Base-by-base conservation (phyloP, 2,888 invertebrate species). In the Mylabris sibirica region DNA sequence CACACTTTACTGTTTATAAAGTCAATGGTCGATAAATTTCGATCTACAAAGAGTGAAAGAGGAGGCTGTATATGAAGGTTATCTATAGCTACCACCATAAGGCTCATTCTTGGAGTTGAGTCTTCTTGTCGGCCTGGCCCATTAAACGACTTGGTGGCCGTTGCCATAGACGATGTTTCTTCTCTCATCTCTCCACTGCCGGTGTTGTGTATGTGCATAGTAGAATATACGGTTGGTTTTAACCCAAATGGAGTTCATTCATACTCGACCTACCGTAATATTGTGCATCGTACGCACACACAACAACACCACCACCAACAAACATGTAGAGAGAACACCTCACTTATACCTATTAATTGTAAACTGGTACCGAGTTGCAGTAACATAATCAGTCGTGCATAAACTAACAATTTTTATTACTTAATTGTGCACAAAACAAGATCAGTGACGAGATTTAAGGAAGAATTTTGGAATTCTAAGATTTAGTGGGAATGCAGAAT, bases 161-260 rank as follows among this genome's bases (percentile, higher is more conserved):
- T 72, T 72, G 44, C 30, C 8, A 8, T 30, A 4, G 30, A 30
- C 8, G 30, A n/a, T 30, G 8, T 30, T 30, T 30, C 30, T 30
- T 44, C 17, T 44, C 49, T 49, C 20, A 20, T 20, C 49, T 30
- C 30, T 30, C 30, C 8, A 30, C 30, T 8, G 8, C 8, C 30
- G 4, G 5, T 30, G 5, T 30, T 30, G 8, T 4, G 5, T 8
- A 8, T 30, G 30, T 30, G 8, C 8, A 30, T 30, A 30, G 30
- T 30, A 30, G 30, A 30, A 30, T 49, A 49, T 67, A 66, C 73
- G 38, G 65, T 72, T 30, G 30, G 30, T 30, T 69, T 49, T 76
- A 74, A 74, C 74, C 74, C 72, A 76, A 73, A 76, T 74, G 72
- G 71, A 72, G 76, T 76, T 74, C 76, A 76, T 74, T 76, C 73